A percentile compares a stretch with the other conserved stretches of the same genome.
These are phyloP conservation scores for Aphidius gifuensis DNA, from an alignment of 1,140 invertebrate genomes.

Conservation along the genomic window DNA sequence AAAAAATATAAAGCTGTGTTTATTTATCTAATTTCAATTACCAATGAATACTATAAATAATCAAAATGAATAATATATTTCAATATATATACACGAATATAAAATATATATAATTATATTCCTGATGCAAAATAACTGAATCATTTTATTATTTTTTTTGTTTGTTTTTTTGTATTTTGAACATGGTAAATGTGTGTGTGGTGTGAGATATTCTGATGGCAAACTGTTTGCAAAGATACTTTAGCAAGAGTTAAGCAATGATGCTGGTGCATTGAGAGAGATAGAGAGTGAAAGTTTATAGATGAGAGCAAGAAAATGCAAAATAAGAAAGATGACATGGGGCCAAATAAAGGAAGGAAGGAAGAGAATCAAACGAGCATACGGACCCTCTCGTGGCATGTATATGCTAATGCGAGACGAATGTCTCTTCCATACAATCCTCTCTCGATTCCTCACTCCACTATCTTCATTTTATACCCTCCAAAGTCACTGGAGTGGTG, in stretches of 20 bases:
- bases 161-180: neutral
- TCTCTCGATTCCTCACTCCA: slow-evolving; percentile 25
- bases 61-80: no score
- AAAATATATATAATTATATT: no score
- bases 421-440: slow-evolving; percentile 36
- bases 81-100: no score
- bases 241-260: no score
- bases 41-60: no score
- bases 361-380: slow-evolving; percentile 18
- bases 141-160: neutral
- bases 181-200: neutral
- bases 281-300: neutral
- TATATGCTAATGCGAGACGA: slow-evolving; percentile 53
- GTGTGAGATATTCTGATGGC: neutral
- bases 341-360: slow-evolving; percentile 10
- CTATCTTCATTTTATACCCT: slow-evolving; percentile 22
- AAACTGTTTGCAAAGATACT: no score
- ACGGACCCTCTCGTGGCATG: slow-evolving; percentile 35
- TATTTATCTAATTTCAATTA: no score
- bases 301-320: neutral
- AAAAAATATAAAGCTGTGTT: no score
- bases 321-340: neutral
- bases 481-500: slow-evolving; percentile 25
- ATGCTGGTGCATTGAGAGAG: neutral
- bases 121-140: no score